These are phyloP conservation scores for Eudemis profundana DNA, from an alignment of 2,888 invertebrate genomes.

Conservation along the genomic window DNA sequence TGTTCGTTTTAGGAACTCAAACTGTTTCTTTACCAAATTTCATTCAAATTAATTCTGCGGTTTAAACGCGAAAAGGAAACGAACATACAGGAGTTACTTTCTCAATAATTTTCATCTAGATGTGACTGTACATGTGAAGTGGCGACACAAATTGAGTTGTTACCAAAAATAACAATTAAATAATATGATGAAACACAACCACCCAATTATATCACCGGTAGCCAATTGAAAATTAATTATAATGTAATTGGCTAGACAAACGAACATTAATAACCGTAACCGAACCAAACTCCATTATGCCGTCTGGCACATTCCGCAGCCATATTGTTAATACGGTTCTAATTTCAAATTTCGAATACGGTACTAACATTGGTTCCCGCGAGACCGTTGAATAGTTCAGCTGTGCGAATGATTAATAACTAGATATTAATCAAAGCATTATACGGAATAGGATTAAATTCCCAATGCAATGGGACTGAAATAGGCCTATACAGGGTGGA, in stretches of 20 bases:
- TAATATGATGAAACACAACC: too few species aligned
- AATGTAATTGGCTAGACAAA: conserved; percentile 11
- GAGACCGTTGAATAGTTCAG: conserved; percentile 44
- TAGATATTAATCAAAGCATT: conserved; percentile 44
- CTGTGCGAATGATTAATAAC: conserved; percentile 42
- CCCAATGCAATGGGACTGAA: conserved; percentile 34
- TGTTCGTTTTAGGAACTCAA: too few species aligned
- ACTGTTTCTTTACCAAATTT: too few species aligned
- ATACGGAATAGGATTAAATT: conserved; percentile 40
- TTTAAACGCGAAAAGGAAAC: too few species aligned
- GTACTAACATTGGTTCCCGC: conserved; percentile 41
- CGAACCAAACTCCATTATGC: conserved; percentile 25
- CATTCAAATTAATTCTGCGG: too few species aligned
- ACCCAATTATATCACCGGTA: conserved; percentile 6
- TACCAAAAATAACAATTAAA: neutral
- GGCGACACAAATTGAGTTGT: too few species aligned
- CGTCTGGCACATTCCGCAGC: conserved; percentile 13
- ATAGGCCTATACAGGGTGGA: too few species aligned
- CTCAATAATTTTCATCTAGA: too few species aligned
- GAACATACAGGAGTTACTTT: too few species aligned
- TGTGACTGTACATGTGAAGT: too few species aligned
- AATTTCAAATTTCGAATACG: conserved; percentile 42
- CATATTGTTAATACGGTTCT: conserved; percentile 43
- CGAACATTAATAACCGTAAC: conserved; percentile 23
- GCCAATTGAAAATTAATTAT: conserved; percentile 1